Base-by-base conservation (phyloP, 2,888 invertebrate genomes). In the Pseudoips prasinana region DNA sequence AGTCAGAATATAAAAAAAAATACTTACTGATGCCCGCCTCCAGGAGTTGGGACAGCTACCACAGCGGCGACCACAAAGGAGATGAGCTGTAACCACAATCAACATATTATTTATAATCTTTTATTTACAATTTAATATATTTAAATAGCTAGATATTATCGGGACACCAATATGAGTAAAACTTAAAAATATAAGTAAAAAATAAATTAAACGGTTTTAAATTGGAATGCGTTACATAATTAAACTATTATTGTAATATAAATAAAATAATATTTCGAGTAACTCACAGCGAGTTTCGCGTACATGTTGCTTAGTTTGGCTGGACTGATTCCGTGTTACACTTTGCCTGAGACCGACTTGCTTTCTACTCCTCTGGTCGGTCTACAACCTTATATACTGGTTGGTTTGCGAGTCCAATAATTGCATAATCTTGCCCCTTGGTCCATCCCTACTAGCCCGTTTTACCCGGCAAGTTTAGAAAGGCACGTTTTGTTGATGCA, bases 211-310 rank as follows among this genome's bases (percentile, higher is more conserved):
- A n/a, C n/a, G n/a, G n/a, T n/a, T n/a, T n/a, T n/a, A n/a, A n/a
- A n/a, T n/a, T n/a, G n/a, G n/a, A n/a, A n/a, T n/a, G n/a, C n/a
- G n/a, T n/a, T n/a, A n/a, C n/a, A n/a, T n/a, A n/a, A n/a, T n/a
- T n/a, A n/a, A n/a, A n/a, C n/a, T n/a, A n/a, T n/a, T n/a, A n/a
- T n/a, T n/a, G n/a, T n/a, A n/a, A n/a, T n/a, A n/a, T n/a, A n/a
- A n/a, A n/a, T n/a, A n/a, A n/a, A n/a, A n/a, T n/a, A n/a, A n/a
- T n/a, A n/a, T n/a, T n/a, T n/a, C n/a, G n/a, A n/a, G n/a, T 8
- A 39, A 47, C 87, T 87, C 79, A 87, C 87, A 73, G 87, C 80
- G 76, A 87, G 74, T 79, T 85, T 85, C 47, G 87, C 77, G 87
- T 84, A 83, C 87, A 87, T 87, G 70, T 79, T 86, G 76, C 66